Percentiles rank a stretch among this genome's conserved stretches.
These are phyloP conservation scores for Perdix hodgsoniae DNA, from an alignment of 2,797 vertebrate species.

Conservation along the genomic window DNA sequence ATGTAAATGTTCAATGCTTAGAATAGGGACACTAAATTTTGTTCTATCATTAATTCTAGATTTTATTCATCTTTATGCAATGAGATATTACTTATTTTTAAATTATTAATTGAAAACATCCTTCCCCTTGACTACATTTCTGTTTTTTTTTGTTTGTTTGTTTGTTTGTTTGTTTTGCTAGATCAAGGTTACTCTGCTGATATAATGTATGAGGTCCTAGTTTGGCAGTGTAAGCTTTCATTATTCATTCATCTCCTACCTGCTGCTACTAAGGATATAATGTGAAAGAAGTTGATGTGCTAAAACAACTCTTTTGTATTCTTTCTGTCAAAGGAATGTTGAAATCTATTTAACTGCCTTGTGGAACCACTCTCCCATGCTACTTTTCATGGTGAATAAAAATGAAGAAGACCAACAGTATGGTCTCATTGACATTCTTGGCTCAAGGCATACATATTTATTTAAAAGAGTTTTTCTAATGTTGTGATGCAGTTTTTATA, in stretches of 20 bases:
- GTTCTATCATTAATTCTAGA: neutral
- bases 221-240: neutral
- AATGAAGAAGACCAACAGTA: neutral
- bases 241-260: neutral
- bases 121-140: neutral
- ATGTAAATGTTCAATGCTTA: slow-evolving; percentile 30
- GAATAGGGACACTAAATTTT: neutral
- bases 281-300: neutral
- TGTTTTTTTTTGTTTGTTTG: neutral
- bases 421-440: neutral
- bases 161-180: neutral
- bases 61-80: neutral
- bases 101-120: neutral
- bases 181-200: neutral
- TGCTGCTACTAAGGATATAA: neutral
- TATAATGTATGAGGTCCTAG: neutral
- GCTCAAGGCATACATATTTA: neutral
- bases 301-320: neutral
- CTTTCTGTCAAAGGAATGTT: neutral
- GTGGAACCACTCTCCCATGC: neutral
- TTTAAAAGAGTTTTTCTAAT: neutral
- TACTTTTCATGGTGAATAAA: neutral
- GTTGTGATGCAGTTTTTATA: neutral
- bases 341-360: neutral
- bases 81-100: neutral